Conservation (phyloP, 2,888 invertebrate genomes). For the Meliscaeva auricollis region DNA sequence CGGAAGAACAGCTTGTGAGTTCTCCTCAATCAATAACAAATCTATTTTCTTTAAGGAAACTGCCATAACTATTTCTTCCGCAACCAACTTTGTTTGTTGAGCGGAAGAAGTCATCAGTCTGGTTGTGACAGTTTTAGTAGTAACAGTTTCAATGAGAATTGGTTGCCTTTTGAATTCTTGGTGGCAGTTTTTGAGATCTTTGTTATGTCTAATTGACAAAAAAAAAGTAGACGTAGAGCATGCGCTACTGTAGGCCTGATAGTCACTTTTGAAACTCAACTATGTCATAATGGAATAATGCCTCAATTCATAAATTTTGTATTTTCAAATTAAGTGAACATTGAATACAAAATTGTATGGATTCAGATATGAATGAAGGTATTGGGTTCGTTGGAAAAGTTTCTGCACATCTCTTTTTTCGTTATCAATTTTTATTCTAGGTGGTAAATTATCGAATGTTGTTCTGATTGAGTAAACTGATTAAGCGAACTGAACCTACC, state of each 20-base stretch:
- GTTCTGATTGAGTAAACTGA: too few species aligned
- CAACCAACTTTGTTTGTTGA: conserved; percentile 47
- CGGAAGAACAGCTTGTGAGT: conserved; percentile 65
- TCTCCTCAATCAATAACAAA: conserved; percentile 73
- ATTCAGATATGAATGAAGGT: too few species aligned
- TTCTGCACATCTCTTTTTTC: too few species aligned
- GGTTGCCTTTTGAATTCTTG: conserved; percentile 34
- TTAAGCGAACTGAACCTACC: too few species aligned
- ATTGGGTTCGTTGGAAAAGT: too few species aligned
- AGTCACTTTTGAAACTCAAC: conserved; percentile 23
- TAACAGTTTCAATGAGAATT: conserved; percentile 40
- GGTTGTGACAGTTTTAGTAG: conserved; percentile 67
- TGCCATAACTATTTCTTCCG: conserved; percentile 47
- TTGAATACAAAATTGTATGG: too few species aligned
- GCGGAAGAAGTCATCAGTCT: conserved; percentile 76
- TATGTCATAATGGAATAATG: conserved; percentile 33
- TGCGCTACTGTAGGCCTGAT: conserved; percentile 66
- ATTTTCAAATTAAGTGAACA: too few species aligned
- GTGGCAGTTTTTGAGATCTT: conserved; percentile 23
- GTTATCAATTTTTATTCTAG: too few species aligned
- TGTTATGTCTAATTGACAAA: not conserved
- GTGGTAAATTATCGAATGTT: too few species aligned
- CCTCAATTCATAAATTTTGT: conserved; percentile 1
- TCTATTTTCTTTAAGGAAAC: conserved; percentile 68
- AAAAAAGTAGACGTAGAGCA: conserved; percentile 46